phyloP scores from a whole-genome alignment of 2,113 vertebrate genomes.

The Mirza zaza region DNA sequence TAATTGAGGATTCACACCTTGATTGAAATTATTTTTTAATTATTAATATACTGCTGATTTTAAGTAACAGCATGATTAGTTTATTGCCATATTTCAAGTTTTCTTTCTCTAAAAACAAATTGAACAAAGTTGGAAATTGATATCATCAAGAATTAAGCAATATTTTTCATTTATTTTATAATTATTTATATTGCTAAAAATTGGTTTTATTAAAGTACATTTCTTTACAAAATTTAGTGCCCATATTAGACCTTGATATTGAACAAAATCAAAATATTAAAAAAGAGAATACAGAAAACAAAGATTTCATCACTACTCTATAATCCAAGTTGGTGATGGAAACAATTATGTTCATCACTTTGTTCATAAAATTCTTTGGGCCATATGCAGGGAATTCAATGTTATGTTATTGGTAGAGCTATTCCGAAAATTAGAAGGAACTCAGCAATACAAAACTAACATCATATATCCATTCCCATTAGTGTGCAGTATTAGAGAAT shows the following conservation, averaged over 20 bases:
- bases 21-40: slow-evolving; percentile 13
- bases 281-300: neutral
- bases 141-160: neutral
- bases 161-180: neutral
- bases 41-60: neutral
- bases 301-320: neutral
- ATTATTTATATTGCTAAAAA: neutral
- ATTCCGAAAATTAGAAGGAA: neutral
- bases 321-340: neutral
- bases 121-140: neutral
- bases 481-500: neutral
- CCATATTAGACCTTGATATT: neutral
- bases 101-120: slow-evolving; percentile 40
- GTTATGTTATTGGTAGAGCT: neutral
- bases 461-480: neutral
- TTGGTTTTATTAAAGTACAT: neutral
- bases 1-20: neutral
- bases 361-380: neutral
- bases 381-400: neutral
- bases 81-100: neutral
- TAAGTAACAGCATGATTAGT: neutral
- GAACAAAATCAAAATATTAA: slow-evolving; percentile 18
- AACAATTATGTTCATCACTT: neutral
- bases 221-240: neutral
- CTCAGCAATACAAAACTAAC: neutral